Base-by-base conservation (phyloP, 2,888 invertebrate species). In the Lepidochrysops patricia region DNA sequence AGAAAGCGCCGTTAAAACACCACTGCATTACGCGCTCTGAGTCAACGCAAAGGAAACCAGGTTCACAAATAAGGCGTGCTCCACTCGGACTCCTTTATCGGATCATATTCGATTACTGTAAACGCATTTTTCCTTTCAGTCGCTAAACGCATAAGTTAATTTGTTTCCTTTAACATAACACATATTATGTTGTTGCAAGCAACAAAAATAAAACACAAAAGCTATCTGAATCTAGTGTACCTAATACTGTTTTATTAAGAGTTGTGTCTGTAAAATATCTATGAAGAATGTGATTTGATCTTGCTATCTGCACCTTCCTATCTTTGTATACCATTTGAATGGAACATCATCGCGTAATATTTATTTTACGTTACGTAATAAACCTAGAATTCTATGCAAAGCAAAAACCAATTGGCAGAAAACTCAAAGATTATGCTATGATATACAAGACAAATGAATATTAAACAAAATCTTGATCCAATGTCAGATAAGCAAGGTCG, bases 1-100 rank as follows among this genome's bases (percentile, higher is more conserved):
- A 83, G 85, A 86, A 86, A 86, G 85, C 77, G 75, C 76, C 73
- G 79, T 76, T 77, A 72, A 70, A 75, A 79, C 77, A 78, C 79
- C 78, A 82, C 84, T 77, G 82, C 76, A 86, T 86, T 86, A 86
- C 86, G 85, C 84, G 77, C 73, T 68, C 72, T 79, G 77, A 77
- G 68, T 79, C 79, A 79, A 75, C 76, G 76, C 62, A 62, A 66
- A 76, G 73, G 73, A 72, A 77, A 72, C 70, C 65, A 61, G 64
- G 61, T 66, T 61, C 62, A 69, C 71, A 70, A 76, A 74, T 72
- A 71, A 67, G 71, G 68, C 67, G 66, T 65, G 60, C 61, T 60
- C 68, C 63, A 67, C 68, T 72, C 66, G 65, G 57, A 64, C 57
- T 43, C 13, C 37, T n/a, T 37, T n/a, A 37, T 57, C 27, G 37